Base-by-base conservation (phyloP, 2,888 invertebrate genomes). In the Micoletzkya japonica region DNA sequence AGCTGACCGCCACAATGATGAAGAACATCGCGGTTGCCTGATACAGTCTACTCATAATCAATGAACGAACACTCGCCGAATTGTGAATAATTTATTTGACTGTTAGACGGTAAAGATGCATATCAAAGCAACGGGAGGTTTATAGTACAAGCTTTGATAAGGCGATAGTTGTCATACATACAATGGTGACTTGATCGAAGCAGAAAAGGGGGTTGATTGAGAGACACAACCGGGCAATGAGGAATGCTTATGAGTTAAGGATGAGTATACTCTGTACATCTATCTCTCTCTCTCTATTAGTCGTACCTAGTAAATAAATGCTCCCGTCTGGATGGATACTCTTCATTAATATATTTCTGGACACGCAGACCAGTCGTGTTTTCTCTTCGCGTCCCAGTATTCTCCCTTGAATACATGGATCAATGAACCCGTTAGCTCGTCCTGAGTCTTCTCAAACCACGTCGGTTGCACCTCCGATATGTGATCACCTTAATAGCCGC, bases 381-480 rank as follows among this genome's bases (percentile, higher is more conserved):
- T 90, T 78, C 90, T 90, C 89, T 97, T 98, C 87, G 91, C 90
- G 73, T 92, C 90, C 98, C 98, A 98, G 88, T 98, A 98, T 79
- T 91, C 91, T 78, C 92, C 91, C 54, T 78, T 83, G 89, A 91
- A 96, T 75, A 92, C 89, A 59, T 78, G 78, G 49, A 78, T 73
- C 20, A 78, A 69, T 49, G 36, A 32, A 20, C 61, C 61, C 66
- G 77, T 78, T 49, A 73, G 57, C 59, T 77, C 75, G 68, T 78
- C 79, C 57, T 76, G 74, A n/a, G 72, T 71, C 86, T 93, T 92
- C 81, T 90, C 89, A 89, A 97, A 97, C 97, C 97, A 97, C 49
- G 90, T 86, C 32, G 95, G 94, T 80, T 91, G 90, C 84, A 93
- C 92, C 37, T 90, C 89, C 73, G 90, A 90, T 83, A 90, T 92